These are phyloP conservation scores for Catharus fuscescens DNA, from an alignment of 2,113 vertebrate genomes.

Conservation along the genomic window DNA sequence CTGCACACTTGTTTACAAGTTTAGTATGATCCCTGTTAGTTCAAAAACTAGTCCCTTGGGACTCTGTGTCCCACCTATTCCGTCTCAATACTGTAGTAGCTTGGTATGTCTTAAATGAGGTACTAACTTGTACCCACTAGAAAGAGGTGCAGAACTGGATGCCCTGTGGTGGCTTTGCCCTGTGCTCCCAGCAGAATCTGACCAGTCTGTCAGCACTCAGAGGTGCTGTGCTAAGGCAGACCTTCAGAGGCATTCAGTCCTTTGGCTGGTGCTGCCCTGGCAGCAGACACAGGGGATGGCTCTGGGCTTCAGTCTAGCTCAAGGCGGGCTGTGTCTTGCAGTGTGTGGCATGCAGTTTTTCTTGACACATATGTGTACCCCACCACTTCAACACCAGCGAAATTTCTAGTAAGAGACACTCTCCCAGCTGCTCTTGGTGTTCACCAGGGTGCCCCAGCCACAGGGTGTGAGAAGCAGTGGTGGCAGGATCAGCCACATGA, in stretches of 20 bases:
- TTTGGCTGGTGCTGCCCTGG: neutral
- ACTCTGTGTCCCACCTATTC: neutral
- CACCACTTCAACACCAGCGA: neutral
- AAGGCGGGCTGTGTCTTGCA: neutral
- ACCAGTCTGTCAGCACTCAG: neutral
- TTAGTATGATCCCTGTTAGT: neutral
- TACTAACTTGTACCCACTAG: neutral
- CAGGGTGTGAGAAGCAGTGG: neutral
- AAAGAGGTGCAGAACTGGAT: neutral
- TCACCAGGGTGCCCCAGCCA: neutral
- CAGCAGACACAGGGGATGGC: fast-evolving
- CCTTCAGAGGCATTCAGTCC: neutral
- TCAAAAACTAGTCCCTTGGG: neutral
- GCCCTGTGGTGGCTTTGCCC: fast-evolving
- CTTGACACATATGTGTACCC: neutral
- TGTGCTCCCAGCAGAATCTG: neutral
- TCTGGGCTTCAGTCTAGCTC: neutral
- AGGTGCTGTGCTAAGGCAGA: neutral
- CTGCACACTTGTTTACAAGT: neutral
- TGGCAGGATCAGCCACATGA: fast-evolving
- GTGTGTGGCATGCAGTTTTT: neutral
- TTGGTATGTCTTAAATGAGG: neutral
- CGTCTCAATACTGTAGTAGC: neutral
- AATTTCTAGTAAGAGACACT: neutral
- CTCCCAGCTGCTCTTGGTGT: neutral